Conservation (phyloP, 2,113 vertebrate genomes). For the Phalacrocorax brasilianus region DNA sequence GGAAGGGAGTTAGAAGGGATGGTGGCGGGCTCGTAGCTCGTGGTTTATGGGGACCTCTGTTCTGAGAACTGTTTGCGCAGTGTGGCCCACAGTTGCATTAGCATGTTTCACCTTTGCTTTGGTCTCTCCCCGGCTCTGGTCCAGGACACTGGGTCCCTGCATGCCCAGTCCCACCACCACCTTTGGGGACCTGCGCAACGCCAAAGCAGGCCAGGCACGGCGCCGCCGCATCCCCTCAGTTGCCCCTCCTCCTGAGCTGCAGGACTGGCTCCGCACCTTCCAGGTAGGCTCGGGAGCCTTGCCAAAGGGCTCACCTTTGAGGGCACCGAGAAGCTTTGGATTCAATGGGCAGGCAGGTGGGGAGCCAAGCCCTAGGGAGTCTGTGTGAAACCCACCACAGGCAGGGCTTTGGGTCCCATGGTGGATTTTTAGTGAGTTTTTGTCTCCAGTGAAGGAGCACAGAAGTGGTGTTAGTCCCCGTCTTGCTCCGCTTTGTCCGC, state of each 20-base stretch:
- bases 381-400: rapidly evolving
- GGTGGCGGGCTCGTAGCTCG: rapidly evolving
- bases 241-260: conserved; percentile 35
- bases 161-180: conserved; percentile 62
- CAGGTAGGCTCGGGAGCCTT: conserved; percentile 11
- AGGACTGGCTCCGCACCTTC: conserved; percentile 72
- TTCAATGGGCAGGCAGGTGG: background rate
- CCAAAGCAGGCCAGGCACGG: conserved; percentile 3
- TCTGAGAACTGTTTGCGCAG: background rate
- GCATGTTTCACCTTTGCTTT: background rate
- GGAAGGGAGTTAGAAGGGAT: background rate
- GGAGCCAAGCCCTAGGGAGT: background rate
- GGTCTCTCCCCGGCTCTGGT: too few relatives aligned
- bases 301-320: background rate
- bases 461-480: background rate
- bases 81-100: rapidly evolving
- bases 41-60: too few relatives aligned
- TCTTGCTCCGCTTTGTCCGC: too few relatives aligned
- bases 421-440: background rate
- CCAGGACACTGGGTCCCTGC: conserved; percentile 53
- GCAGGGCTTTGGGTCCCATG: background rate
- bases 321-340: too few relatives aligned
- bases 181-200: conserved; percentile 64
- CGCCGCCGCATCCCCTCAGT: conserved; percentile 30
- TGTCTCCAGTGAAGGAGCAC: background rate